phyloP scores from a whole-genome alignment of 2,797 vertebrate species.

The Ctenosaura bakeri region DNA sequence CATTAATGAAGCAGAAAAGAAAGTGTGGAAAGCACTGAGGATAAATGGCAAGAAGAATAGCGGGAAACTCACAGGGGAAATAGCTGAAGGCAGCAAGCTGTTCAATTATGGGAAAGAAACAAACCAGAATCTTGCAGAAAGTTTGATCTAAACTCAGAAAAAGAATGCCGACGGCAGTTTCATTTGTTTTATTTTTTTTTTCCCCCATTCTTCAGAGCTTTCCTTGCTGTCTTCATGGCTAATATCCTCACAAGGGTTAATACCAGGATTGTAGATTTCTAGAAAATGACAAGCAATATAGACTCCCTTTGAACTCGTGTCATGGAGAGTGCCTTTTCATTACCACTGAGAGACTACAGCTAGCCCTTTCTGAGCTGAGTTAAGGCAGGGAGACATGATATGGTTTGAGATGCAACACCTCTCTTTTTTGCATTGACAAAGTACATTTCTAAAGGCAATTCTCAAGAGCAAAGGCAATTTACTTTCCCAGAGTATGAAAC shows the following conservation, averaged over 20 bases:
- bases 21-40: slow-evolving; percentile 49
- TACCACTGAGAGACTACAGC: background rate
- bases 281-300: background rate
- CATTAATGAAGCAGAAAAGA: slow-evolving; percentile 49
- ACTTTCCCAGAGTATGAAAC: slow-evolving; percentile 36
- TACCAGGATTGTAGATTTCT: background rate
- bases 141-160: slow-evolving; percentile 29
- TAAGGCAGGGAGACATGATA: background rate
- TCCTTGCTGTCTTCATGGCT: slow-evolving; percentile 35
- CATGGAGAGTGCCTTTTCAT: slow-evolving; percentile 2
- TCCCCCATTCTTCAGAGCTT: slow-evolving; percentile 12
- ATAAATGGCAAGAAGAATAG: slow-evolving; percentile 50
- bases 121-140: slow-evolving; percentile 45
- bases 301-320: slow-evolving; percentile 7
- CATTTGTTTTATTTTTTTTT: background rate
- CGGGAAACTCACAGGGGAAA: slow-evolving; percentile 35
- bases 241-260: slow-evolving; percentile 29
- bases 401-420: background rate
- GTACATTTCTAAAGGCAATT: slow-evolving; percentile 11
- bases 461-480: slow-evolving; percentile 29
- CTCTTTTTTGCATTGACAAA: slow-evolving; percentile 22
- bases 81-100: slow-evolving; percentile 48
- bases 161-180: slow-evolving; percentile 18
- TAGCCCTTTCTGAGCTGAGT: background rate
- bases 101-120: slow-evolving; percentile 48